These are phyloP conservation scores for Mohoua ochrocephala DNA, from an alignment of 2,113 vertebrate species.

Conservation along the genomic window DNA sequence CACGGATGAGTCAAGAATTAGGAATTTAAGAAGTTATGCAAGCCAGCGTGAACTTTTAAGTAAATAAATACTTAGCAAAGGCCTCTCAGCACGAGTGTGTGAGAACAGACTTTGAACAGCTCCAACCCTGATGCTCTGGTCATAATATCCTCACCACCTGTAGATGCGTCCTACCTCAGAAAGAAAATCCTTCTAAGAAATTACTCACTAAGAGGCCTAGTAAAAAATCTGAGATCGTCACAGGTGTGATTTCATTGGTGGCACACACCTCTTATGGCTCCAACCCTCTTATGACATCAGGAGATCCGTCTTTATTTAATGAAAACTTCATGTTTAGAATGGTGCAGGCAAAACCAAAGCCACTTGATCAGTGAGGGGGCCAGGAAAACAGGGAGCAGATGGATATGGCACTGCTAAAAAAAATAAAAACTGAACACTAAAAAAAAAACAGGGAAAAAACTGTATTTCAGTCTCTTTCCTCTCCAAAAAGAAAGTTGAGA, in stretches of 20 bases:
- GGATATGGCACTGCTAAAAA: not conserved
- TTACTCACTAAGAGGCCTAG: not conserved
- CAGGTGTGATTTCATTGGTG: not conserved
- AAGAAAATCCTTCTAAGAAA: not conserved
- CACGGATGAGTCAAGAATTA: conserved; percentile 25
- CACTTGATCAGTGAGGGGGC: not conserved
- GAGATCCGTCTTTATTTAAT: not conserved
- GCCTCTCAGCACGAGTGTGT: not conserved
- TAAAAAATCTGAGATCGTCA: not conserved
- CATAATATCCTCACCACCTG: not conserved
- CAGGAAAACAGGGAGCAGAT: not conserved
- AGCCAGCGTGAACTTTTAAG: conserved; percentile 1
- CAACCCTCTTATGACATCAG: not conserved
- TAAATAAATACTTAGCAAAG: conserved; percentile 27
- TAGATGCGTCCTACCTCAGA: not conserved
- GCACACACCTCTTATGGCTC: not conserved
- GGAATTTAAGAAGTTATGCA: conserved; percentile 55
- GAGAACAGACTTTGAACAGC: not conserved
- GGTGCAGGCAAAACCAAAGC: not conserved
- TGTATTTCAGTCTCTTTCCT: not conserved
- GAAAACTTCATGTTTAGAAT: not conserved
- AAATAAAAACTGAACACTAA: too few relatives aligned
- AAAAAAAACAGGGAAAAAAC: not conserved
- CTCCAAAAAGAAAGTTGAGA: not conserved
- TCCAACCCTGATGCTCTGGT: not conserved